phyloP scores from a whole-genome alignment of 37 sponge, comb jelly and placozoan species.

The Crambe crambe region DNA sequence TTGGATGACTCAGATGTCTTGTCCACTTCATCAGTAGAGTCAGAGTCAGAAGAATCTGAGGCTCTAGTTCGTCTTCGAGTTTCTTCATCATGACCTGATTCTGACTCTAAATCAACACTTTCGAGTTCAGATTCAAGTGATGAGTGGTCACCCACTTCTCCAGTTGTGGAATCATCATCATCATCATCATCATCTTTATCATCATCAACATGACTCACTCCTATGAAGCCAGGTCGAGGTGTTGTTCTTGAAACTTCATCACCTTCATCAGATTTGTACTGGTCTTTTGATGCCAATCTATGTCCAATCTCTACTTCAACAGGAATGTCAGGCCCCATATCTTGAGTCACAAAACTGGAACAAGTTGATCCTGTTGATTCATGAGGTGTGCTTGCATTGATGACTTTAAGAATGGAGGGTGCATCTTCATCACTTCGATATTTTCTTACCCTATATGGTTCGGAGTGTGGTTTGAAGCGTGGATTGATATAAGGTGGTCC shows the following conservation, averaged over 20 bases:
- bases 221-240: no score
- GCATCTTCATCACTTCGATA: no score
- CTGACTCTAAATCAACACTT: background rate
- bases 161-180: background rate
- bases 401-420: background rate
- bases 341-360: constrained; percentile 4
- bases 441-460: background rate
- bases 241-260: background rate
- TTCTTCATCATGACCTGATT: background rate
- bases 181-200: background rate
- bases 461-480: background rate
- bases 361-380: constrained; percentile 32
- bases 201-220: background rate
- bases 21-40: background rate
- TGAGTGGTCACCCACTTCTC: background rate
- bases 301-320: background rate
- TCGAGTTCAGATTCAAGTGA: background rate
- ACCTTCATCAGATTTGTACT: background rate
- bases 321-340: background rate
- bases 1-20: constrained; percentile 12
- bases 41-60: background rate
- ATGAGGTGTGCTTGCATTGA: constrained; percentile 21
- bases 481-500: constrained; percentile 11
- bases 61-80: background rate
- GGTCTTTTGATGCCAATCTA: background rate